phyloP scores from a whole-genome alignment of 2,888 invertebrate species.

The Trachelus troglodyta region DNA sequence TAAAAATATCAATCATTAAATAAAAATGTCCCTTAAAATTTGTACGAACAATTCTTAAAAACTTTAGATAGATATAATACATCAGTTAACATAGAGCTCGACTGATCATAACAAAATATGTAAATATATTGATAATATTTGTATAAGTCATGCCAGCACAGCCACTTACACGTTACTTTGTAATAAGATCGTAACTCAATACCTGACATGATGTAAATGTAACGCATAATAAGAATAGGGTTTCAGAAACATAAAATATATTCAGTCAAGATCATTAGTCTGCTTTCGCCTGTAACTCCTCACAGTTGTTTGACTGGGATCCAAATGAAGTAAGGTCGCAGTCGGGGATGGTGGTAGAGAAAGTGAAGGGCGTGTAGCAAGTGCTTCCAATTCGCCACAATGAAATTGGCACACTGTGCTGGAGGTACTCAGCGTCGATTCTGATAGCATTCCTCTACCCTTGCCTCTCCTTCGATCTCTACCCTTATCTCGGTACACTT shows the following conservation, averaged over 20 bases:
- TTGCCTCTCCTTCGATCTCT: slow-evolving; percentile 35
- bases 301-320: slow-evolving; percentile 34
- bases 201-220: neutral
- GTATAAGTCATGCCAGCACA: slow-evolving; percentile 34
- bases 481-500: slow-evolving; percentile 28
- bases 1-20: neutral
- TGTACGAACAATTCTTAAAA: neutral
- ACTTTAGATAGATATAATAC: slow-evolving; percentile 4
- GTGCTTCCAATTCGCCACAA: slow-evolving; percentile 59
- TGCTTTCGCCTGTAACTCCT: slow-evolving; percentile 39
- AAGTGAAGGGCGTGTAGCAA: slow-evolving; percentile 42
- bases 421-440: slow-evolving; percentile 61
- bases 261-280: slow-evolving; percentile 33
- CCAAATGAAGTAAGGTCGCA: slow-evolving; percentile 47
- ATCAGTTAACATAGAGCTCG: slow-evolving; percentile 5
- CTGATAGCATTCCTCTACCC: slow-evolving; percentile 54
- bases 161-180: slow-evolving; percentile 37
- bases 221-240: neutral
- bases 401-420: slow-evolving; percentile 61
- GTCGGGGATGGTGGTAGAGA: slow-evolving; percentile 45
- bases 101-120: neutral
- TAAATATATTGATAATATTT: neutral
- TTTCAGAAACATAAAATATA: neutral
- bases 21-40: neutral
- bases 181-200: slow-evolving; percentile 24